Base-by-base conservation (phyloP, 2,888 invertebrate species). In the Philonicus albiceps region DNA sequence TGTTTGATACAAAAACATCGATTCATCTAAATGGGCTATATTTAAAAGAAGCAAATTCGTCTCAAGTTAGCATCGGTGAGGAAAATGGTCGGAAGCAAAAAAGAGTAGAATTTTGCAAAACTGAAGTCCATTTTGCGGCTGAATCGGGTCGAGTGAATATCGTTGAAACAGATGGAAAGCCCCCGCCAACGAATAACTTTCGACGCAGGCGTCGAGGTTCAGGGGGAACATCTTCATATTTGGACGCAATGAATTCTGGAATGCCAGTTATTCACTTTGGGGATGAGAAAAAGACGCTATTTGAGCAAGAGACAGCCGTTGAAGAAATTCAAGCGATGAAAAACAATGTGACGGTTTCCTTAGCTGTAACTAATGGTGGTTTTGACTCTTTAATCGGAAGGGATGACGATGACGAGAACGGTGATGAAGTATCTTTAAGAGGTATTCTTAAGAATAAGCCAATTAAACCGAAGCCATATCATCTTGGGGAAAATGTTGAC, bases 141-240 rank as follows among this genome's bases (percentile, higher is more conserved):
- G 97, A 97, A 90, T 96, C 96, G 1, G 97, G 97, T 0, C 95
- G 95, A 89, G 96, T 97, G 0, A 96, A 97, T 90, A 97, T 97
- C 87, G 97, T 97, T 43, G 96, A 97, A 90, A 97, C 97, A 0
- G 96, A 97, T 91, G 96, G 96, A 88, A 97, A 97, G 91, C 97
- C 97, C 74, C 97, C 97, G 11, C 96, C 97, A 5, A 96, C 96
- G 0, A 96, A 96, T 90, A 96, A 96, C 90, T 96, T 96, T 90
- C 93, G 97, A 88, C 93, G 96, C 89, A 93, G 96, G 88, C 94
- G 95, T 89, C 93, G 94, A 89, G 93, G 93, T 87, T 94, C 94
- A 81, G 88, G 16, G 87, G 88, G 40, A 90, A 91, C 64, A 6
- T 49, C 49, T 64, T 64, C 64, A 7, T 88, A 88, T 13, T 13